Evolutionary conservation across 2,113 vertebrate genomes (phyloP).

Genomic region (Labeo catla): DNA sequence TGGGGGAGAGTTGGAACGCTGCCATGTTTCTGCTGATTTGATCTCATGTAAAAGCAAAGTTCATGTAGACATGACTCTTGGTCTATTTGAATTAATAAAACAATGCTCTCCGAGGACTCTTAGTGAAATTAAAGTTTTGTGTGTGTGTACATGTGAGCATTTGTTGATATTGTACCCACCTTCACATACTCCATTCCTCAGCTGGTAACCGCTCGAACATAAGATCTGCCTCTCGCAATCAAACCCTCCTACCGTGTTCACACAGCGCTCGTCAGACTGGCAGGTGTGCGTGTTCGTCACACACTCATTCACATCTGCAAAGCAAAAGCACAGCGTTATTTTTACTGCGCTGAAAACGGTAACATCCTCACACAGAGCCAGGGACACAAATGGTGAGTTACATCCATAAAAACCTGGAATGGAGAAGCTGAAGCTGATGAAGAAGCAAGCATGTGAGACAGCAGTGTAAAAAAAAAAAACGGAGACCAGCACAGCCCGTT

Average conservation of each 20-base stretch:
- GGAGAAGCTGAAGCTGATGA: background rate
- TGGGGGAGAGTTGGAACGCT: constrained; percentile 7
- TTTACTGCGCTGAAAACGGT: background rate
- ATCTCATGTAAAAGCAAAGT: constrained; percentile 15
- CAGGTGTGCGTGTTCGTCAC: constrained; percentile 83
- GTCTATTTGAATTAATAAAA: background rate
- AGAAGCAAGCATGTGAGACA: constrained; percentile 6
- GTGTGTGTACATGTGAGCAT: background rate
- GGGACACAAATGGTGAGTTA: background rate
- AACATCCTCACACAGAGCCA: constrained; percentile 7
- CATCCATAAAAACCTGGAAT: constrained; percentile 5
- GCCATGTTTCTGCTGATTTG: constrained; percentile 31
- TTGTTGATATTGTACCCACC: constrained; percentile 72
- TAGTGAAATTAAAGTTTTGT: background rate
- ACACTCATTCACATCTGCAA: constrained; percentile 91
- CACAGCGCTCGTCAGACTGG: constrained; percentile 79
- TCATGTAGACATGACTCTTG: background rate
- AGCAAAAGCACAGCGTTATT: constrained; percentile 41
- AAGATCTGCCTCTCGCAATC: constrained; percentile 80
- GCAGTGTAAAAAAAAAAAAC: background rate
- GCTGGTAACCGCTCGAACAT: constrained; percentile 82
- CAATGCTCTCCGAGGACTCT: background rate
- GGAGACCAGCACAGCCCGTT: background rate
- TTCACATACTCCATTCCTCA: constrained; percentile 79
- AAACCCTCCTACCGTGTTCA: constrained; percentile 89